A percentile compares a stretch with the other conserved stretches of the same genome.
Conservation (phyloP, 2,797 vertebrate genomes). For the Onychomys arenicola region DNA sequence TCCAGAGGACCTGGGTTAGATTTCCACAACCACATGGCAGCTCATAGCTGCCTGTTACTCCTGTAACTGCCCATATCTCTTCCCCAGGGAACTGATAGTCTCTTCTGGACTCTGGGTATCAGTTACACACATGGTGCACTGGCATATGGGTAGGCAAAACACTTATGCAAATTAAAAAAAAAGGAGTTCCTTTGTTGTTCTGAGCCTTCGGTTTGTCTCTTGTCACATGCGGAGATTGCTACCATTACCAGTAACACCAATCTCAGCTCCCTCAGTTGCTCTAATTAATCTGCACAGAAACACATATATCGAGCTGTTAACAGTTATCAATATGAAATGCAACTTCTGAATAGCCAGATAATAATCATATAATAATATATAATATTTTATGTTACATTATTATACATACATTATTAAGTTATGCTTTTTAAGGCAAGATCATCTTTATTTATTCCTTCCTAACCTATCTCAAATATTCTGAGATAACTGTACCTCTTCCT, state of each 20-base stretch:
- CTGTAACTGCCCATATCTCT: too few species aligned
- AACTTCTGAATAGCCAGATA: constrained; percentile 30
- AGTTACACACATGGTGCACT: neutral
- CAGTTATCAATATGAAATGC: neutral
- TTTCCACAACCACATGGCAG: neutral
- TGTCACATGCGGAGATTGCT: neutral
- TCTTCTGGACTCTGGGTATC: neutral
- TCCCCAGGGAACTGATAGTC: neutral
- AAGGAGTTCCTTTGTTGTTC: neutral
- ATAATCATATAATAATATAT: neutral
- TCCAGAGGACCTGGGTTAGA: neutral
- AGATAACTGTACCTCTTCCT: neutral
- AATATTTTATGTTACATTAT: neutral
- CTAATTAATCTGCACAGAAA: neutral
- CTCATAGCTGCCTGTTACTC: neutral
- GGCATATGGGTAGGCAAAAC: neutral
- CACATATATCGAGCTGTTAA: neutral
- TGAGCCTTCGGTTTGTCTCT: neutral
- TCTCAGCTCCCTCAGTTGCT: neutral
- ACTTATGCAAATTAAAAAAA: neutral
- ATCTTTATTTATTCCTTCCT: constrained; percentile 26
- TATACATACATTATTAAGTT: neutral
- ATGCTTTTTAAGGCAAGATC: neutral
- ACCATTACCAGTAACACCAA: neutral
- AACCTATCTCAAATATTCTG: neutral